phyloP scores from a whole-genome alignment of 2,113 vertebrate species.

The Nibea albiflora region DNA sequence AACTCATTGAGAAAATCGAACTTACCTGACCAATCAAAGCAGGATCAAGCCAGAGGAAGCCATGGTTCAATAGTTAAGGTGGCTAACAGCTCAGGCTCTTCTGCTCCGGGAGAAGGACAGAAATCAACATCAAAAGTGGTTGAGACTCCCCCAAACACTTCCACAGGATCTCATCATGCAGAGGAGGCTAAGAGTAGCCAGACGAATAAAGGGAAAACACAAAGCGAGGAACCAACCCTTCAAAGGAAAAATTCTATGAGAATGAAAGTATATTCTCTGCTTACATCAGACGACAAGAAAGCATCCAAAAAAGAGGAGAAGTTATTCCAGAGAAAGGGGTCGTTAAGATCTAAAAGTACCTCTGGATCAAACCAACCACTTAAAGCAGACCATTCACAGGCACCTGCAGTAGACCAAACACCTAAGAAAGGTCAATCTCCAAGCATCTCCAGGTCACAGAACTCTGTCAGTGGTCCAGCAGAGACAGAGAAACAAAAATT shows the following conservation, averaged over 20 bases:
- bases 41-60: neutral
- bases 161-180: slow-evolving; percentile 19
- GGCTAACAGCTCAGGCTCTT: neutral
- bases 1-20: slow-evolving; percentile 7
- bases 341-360: slow-evolving; percentile 26
- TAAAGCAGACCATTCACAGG: slow-evolving; percentile 27
- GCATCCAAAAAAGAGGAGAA: slow-evolving; percentile 64
- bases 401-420: slow-evolving; percentile 8
- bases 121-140: slow-evolving; percentile 11
- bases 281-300: slow-evolving; percentile 59
- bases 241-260: slow-evolving; percentile 60
- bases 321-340: slow-evolving; percentile 56
- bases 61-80: neutral
- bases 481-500: slow-evolving; percentile 57
- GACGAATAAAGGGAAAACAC: slow-evolving; percentile 57
- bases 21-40: neutral
- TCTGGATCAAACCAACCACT: slow-evolving; percentile 16
- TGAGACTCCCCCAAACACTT: slow-evolving; percentile 37
- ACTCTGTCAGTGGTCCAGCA: neutral
- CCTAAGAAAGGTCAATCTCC: slow-evolving; percentile 19
- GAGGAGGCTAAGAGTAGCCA: slow-evolving; percentile 80
- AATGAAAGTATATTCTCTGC: slow-evolving; percentile 42
- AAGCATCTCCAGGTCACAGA: slow-evolving; percentile 25
- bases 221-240: slow-evolving; percentile 58
- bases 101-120: slow-evolving; percentile 23